A percentile compares a stretch with the other conserved stretches of the same genome.
Conservation (phyloP, 1,140 invertebrate species). For the Heliconius eleuchia region DNA sequence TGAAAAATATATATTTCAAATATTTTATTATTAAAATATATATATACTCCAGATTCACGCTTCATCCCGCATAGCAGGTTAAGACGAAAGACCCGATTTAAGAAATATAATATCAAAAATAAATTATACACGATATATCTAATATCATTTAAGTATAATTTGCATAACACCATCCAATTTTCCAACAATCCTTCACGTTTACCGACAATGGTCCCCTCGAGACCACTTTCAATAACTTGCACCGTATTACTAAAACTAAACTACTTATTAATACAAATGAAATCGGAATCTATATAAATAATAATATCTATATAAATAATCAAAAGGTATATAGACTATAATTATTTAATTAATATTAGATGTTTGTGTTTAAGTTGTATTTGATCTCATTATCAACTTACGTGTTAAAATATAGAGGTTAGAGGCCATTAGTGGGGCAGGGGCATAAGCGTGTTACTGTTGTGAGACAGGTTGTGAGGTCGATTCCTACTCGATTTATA, state of each 20-base stretch:
- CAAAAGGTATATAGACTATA: neutral
- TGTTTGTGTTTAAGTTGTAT: neutral
- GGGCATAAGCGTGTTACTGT: no score
- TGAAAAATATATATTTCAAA: no score
- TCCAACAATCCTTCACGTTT: slow-evolving; percentile 23
- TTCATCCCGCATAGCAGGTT: no score
- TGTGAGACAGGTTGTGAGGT: no score
- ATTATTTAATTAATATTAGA: neutral
- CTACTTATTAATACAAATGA: slow-evolving; percentile 8
- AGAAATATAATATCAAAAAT: no score
- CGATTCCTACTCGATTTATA: no score
- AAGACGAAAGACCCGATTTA: no score
- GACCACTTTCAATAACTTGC: slow-evolving; percentile 35
- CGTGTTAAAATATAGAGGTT: no score
- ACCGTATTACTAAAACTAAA: slow-evolving; percentile 8
- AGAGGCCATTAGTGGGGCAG: no score
- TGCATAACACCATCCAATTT: slow-evolving; percentile 22
- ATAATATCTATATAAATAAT: neutral
- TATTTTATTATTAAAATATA: no score
- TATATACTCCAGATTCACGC: no score
- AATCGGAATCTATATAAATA: neutral
- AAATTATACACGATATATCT: no score
- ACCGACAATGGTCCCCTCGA: slow-evolving; percentile 25
- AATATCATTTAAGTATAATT: neutral
- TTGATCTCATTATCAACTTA: neutral